Conservation (phyloP, 2,113 vertebrate species). For the Climacteris rufus region DNA sequence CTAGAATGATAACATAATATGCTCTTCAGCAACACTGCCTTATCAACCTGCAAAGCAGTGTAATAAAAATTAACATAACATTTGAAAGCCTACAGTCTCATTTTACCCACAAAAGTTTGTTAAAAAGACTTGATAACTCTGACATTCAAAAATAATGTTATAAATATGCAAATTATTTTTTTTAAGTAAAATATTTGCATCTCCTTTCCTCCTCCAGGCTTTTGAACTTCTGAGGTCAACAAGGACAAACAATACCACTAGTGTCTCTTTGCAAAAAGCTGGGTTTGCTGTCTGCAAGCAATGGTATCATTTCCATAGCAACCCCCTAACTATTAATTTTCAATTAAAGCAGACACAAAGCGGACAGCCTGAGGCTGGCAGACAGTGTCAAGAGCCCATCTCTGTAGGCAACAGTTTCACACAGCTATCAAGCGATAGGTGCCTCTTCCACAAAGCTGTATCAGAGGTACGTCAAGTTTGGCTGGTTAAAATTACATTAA, state of each 20-base stretch:
- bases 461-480: constrained; percentile 80
- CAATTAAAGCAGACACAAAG: constrained; percentile 95
- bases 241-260: constrained; percentile 98
- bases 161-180: constrained; percentile 86
- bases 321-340: constrained; percentile 93
- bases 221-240: constrained; percentile 98
- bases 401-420: constrained; percentile 86
- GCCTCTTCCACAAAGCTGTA: constrained; percentile 75
- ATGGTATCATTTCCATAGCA: constrained; percentile 91
- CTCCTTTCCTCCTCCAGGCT: constrained; percentile 87
- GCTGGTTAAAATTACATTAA: constrained; percentile 82
- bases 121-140: constrained; percentile 72
- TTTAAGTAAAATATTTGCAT: constrained; percentile 88
- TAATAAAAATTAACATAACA: constrained; percentile 73
- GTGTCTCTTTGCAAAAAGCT: constrained; percentile 91
- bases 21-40: constrained; percentile 65
- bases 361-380: constrained; percentile 84
- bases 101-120: constrained; percentile 72
- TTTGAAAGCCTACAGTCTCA: constrained; percentile 66
- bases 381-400: constrained; percentile 88
- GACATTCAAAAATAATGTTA: constrained; percentile 83
- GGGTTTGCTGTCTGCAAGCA: constrained; percentile 84
- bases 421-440: constrained; percentile 81
- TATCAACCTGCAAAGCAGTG: constrained; percentile 68
- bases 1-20: constrained; percentile 70